Evolutionary conservation across 2,113 vertebrate genomes (phyloP), one percentile per base, ranked within the genome.

Genomic region (Syngnathus typhle): DNA sequence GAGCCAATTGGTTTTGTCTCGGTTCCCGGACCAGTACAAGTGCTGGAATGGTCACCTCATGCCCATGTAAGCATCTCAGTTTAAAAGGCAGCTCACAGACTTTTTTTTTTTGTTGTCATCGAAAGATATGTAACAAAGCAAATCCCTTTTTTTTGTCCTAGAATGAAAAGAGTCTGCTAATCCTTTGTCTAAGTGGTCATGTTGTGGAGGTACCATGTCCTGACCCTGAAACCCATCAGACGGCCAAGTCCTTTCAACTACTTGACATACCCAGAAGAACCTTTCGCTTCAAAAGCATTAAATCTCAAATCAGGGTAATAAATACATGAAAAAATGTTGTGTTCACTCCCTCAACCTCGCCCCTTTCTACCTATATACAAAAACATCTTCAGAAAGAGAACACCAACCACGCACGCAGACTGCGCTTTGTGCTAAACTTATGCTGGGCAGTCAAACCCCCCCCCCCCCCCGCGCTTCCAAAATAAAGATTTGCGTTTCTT

Each of bases 251-350:
- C 67, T 98, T 92, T 69, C 86, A 91, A 55, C 90, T 99, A 58
- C 79, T 82, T 55, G 85, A 88, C 18, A 74, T 96, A 51, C 61
- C 79, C 1, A 81, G 71, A 0, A 88, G 88, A 21, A 87, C 68
- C 79, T 99, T 98, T 86, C 88, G 84, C 80, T 99, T 98, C 85
- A 85, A 60, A 68, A 98, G 96, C 82, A 91, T 99, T 89, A 96
- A 94, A 80, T 96, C 95, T 39, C 87, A 55, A 75, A 92, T 98
- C 63, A 84, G 93, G 94, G 96, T 98, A 19, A 52, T 37, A 7
- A 1, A 27, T 16, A 1, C 7, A 21, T 43, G 0, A 23, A 41
- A 41, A 7, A 41, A 41, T 41, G 39, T 41, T 41, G 39, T 32
- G 27, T 32, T 32, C 27, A 2, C 3, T 32, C 27, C 27, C 27